Evolutionary conservation across 2,113 vertebrate genomes (phyloP).

Genomic region (Myxocyprinus asiaticus): DNA sequence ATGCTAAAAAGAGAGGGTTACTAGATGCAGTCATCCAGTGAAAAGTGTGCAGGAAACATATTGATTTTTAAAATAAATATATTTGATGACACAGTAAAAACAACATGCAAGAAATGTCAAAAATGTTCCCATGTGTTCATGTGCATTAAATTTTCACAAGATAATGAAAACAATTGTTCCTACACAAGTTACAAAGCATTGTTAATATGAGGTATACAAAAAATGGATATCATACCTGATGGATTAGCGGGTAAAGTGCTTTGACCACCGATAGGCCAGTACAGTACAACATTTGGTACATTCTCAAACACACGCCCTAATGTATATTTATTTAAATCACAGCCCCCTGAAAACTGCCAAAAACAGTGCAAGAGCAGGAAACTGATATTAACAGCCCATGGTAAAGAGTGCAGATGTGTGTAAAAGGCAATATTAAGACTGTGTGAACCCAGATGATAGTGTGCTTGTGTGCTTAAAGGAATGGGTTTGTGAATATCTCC

Average conservation of each 20-base stretch:
- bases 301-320: background rate
- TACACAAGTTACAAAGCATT: background rate
- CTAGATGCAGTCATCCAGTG: background rate
- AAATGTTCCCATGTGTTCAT: no score
- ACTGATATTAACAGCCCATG: background rate
- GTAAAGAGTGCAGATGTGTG: background rate
- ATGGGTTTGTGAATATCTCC: conserved; percentile 23
- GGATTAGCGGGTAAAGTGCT: no score
- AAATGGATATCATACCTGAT: background rate
- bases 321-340: background rate
- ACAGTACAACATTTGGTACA: conserved; percentile 2
- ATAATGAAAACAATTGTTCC: no score
- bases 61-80: no score
- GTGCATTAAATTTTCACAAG: no score
- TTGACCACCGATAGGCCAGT: background rate
- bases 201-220: background rate
- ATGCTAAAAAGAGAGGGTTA: no score
- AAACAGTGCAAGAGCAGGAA: background rate
- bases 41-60: background rate
- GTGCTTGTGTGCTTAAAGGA: background rate
- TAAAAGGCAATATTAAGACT: background rate
- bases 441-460: conserved; percentile 24
- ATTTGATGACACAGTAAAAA: background rate
- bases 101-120: no score
- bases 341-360: background rate